Conservation (phyloP, 30 jellyfish, hydroid and myxozoan genomes). For the Aurelia sp. region DNA sequence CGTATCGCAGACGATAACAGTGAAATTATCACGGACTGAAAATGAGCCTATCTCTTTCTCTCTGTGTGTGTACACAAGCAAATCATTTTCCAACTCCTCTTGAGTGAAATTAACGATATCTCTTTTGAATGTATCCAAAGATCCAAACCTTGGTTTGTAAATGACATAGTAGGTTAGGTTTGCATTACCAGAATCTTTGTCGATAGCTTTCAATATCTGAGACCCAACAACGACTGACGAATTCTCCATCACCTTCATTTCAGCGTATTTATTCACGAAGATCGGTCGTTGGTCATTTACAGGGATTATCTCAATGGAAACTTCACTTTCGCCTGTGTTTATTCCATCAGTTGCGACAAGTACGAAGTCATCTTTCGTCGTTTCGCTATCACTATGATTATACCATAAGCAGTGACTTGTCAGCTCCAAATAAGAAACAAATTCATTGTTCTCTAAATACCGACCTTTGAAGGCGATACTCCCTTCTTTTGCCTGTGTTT, state of each 20-base stretch:
- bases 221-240: conserved; percentile 53
- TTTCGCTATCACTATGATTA: conserved; percentile 62
- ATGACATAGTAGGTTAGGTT: conserved; percentile 15
- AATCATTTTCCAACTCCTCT: conserved; percentile 25
- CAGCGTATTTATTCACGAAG: conserved; percentile 3
- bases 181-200: conserved; percentile 25
- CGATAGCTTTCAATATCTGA: conserved; percentile 40
- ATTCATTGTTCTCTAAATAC: neutral
- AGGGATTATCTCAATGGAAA: conserved; percentile 27
- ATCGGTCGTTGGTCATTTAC: conserved; percentile 57
- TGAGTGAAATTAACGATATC: conserved; percentile 13
- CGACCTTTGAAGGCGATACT: conserved; percentile 11
- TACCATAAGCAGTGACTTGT: conserved; percentile 31
- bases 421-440: conserved; percentile 16
- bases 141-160: conserved; percentile 28
- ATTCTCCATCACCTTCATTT: conserved; percentile 56
- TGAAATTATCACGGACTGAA: conserved; percentile 26
- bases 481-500: conserved; percentile 45
- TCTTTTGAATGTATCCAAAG: neutral
- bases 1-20: conserved; percentile 46
- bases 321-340: neutral
- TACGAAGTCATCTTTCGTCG: conserved; percentile 12
- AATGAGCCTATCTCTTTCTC: conserved; percentile 50
- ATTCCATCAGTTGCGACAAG: conserved; percentile 50
- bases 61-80: conserved; percentile 19